Percentiles rank a stretch among this genome's conserved stretches.
Evolutionary conservation across 2,797 vertebrate genomes (phyloP).

Genomic region (Ptychobarbus kaznakovi): DNA sequence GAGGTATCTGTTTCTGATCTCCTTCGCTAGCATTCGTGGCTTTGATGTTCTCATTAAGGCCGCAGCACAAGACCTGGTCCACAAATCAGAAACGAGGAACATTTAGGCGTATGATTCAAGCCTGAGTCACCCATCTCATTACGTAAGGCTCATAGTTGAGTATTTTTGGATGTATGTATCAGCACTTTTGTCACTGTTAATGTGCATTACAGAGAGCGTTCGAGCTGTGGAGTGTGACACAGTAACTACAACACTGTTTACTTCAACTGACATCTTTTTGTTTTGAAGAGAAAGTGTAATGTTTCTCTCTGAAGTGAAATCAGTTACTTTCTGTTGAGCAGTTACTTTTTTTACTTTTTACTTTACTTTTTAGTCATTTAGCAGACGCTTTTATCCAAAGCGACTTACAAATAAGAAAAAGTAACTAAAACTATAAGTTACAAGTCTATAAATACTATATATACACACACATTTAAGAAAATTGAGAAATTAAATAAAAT

Average conservation of each 20-base stretch:
- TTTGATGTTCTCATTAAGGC: slow-evolving; percentile 44
- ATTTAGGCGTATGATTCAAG: background rate
- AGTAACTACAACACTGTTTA: background rate
- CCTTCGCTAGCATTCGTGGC: background rate
- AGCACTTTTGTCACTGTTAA: slow-evolving; percentile 7
- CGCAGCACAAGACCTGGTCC: background rate
- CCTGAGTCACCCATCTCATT: slow-evolving; percentile 10
- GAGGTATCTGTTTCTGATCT: slow-evolving; percentile 31
- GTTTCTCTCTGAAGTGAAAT: slow-evolving; percentile 6
- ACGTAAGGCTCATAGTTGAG: background rate
- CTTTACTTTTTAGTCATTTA: too few relatives aligned
- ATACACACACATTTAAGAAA: too few relatives aligned
- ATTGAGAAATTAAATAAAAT: too few relatives aligned
- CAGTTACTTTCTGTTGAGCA: background rate
- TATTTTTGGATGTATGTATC: background rate
- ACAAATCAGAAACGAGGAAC: slow-evolving; percentile 5
- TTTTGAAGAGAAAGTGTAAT: background rate
- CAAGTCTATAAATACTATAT: too few relatives aligned
- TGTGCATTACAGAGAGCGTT: background rate
- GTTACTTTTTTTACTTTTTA: too few relatives aligned
- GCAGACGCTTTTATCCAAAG: too few relatives aligned
- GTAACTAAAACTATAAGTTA: too few relatives aligned
- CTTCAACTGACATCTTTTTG: background rate
- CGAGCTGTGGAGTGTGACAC: background rate
- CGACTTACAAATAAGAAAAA: too few relatives aligned